Conservation (phyloP, 2,113 vertebrate species). For the Cinclus mexicanus region DNA sequence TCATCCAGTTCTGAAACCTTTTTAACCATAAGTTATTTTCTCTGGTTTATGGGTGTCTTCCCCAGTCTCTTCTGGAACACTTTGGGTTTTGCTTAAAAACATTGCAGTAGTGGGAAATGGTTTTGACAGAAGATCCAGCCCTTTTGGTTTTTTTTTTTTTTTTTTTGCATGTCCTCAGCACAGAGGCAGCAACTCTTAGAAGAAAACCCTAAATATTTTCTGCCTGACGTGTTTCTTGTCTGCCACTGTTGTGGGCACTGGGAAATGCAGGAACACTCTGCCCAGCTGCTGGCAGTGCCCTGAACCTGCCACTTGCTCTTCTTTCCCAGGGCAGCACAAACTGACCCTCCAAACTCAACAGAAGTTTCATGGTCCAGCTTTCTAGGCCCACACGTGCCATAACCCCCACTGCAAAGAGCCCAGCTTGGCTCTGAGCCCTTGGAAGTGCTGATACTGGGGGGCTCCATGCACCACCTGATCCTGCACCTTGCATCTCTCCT, state of each 20-base stretch:
- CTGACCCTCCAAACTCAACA: not conserved
- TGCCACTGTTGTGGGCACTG: not conserved
- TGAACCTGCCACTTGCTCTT: not conserved
- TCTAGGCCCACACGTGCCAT: not conserved
- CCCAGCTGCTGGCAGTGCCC: not conserved
- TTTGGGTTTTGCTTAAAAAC: not conserved
- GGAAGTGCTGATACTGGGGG: not conserved
- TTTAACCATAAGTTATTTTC: not conserved
- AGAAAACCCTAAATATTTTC: constrained; percentile 28
- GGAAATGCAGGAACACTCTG: not conserved
- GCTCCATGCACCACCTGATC: not conserved
- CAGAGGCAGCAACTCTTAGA: not conserved
- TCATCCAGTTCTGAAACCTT: not conserved
- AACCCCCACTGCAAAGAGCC: not conserved
- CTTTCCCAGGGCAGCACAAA: not conserved
- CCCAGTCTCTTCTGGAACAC: not conserved
- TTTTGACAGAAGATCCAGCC: not conserved
- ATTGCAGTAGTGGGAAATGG: not conserved
- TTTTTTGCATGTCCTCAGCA: not conserved
- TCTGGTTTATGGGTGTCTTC: not conserved
- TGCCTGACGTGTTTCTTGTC: not conserved
- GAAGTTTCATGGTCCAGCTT: not conserved
- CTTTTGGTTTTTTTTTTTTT: not conserved
- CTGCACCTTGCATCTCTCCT: not conserved
- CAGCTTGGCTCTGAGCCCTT: not conserved